Percentiles rank a stretch among this genome's conserved stretches.
Evolutionary conservation across 1,140 invertebrate species (phyloP).

Genomic region (Teleopsis dalmanni): DNA sequence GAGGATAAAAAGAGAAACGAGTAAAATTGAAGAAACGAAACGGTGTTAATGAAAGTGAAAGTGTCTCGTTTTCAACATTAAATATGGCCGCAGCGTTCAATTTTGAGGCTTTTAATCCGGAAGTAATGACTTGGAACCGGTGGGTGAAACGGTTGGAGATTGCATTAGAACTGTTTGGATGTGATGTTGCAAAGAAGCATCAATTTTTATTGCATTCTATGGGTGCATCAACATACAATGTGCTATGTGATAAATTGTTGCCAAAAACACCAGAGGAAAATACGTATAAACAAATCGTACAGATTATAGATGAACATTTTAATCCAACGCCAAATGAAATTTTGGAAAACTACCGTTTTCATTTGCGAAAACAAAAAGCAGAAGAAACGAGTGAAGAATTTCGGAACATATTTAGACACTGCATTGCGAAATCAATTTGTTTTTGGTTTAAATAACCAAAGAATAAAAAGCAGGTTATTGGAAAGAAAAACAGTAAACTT

Average conservation of each 20-base stretch:
- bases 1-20: no score
- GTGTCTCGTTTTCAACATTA: no score
- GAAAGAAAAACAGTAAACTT: slow-evolving; percentile 8
- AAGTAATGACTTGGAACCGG: slow-evolving; percentile 5
- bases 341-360: slow-evolving; percentile 20
- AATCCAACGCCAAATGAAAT: slow-evolving; percentile 21
- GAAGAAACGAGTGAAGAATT: slow-evolving; percentile 18
- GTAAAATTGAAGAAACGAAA: no score
- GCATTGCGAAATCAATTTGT: slow-evolving; percentile 15
- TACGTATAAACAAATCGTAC: background rate
- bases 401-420: slow-evolving; percentile 16
- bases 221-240: slow-evolving; percentile 12
- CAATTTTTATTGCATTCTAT: slow-evolving; percentile 16
- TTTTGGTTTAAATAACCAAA: slow-evolving; percentile 6
- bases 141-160: slow-evolving; percentile 19
- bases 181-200: background rate
- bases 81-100: no score
- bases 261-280: slow-evolving; percentile 8
- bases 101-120: slow-evolving; percentile 1
- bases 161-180: slow-evolving; percentile 15
- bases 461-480: slow-evolving; percentile 6
- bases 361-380: slow-evolving; percentile 17
- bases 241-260: slow-evolving; percentile 13
- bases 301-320: slow-evolving; percentile 17
- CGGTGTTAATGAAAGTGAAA: no score